These are phyloP conservation scores for Pyralis farinalis DNA, from an alignment of 2,888 invertebrate species.

Conservation along the genomic window DNA sequence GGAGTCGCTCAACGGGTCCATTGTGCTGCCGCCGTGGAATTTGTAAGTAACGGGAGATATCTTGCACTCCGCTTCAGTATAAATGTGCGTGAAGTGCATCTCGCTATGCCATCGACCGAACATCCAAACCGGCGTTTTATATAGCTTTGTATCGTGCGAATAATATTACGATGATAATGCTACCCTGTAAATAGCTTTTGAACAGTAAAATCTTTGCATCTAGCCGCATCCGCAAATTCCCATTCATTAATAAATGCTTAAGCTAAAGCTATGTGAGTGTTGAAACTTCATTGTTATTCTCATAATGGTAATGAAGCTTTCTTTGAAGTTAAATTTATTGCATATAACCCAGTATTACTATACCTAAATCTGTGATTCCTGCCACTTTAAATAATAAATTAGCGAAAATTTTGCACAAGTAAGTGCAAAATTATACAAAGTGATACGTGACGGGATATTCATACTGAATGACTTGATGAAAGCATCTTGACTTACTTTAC, in stretches of 20 bases:
- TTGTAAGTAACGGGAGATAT: conserved; percentile 62
- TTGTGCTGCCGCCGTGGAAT: conserved; percentile 59
- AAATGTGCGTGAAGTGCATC: conserved; percentile 56
- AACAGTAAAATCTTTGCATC: conserved; percentile 12
- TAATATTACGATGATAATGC: conserved; percentile 6
- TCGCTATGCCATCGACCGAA: conserved; percentile 39
- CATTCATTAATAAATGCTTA: conserved; percentile 1
- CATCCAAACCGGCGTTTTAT: conserved; percentile 10
- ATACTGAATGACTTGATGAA: no score
- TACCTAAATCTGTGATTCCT: not conserved
- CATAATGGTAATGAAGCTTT: conserved; percentile 2
- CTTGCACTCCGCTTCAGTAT: conserved; percentile 45
- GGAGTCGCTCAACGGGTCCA: conserved; percentile 42
- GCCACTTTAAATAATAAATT: not conserved
- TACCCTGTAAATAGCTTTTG: conserved; percentile 13
- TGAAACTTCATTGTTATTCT: not conserved
- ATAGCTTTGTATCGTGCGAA: conserved; percentile 9
- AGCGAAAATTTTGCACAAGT: not conserved
- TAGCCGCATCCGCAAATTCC: conserved; percentile 7
- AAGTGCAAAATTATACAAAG: not conserved
- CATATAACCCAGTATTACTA: not conserved
- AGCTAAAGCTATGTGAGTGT: not conserved
- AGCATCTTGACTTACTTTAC: no score
- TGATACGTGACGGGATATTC: not conserved
- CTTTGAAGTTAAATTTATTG: conserved; percentile 4